Evolutionary conservation across 2,888 invertebrate species (phyloP), one percentile per base, ranked within the genome.

Genomic region (Lingula anatina): DNA sequence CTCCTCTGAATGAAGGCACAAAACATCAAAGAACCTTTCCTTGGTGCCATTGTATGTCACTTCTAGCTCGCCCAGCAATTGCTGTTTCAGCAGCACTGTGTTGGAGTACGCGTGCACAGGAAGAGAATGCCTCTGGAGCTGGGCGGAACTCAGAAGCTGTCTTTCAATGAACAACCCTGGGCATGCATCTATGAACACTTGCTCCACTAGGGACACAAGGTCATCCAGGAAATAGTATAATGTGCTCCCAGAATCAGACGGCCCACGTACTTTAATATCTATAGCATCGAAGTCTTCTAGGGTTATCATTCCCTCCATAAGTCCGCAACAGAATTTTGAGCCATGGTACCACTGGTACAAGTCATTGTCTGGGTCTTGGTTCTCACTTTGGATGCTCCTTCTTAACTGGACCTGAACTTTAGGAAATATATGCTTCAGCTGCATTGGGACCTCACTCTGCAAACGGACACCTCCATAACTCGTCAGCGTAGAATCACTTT

Each of bases 261-360:
- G 84, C 41, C 86, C 86, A 2, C 86, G 79, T 21, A 86, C 83
- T 78, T 84, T 84, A 39, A 86, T 78, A 72, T 86, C 86, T 37
- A 86, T 79, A 56, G 77, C 83, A 49, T 70, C 68, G 43, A 71
- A 68, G 37, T 64, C 59, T 37, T 64, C 55, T 57, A 85, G 76
- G 3, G 83, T 84, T 18, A 88, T 78, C 46, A 88, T 78, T 46
- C 85, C 84, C 70, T 88, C 87, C 52, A 87, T 79, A 37, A 82
- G 81, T 1, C 84, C 84, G 43, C 84, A 82, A 67, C 84, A 85
- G 59, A 87, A 78, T 71, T 86, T 86, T 35, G 85, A 85, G 37
- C 87, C 87, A 59, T 83, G 80, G 73, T 82, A 82, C 86, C 86
- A 87, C 69, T 88, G 87, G 61, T 85, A 84, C 37, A 88, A 75